Conservation (phyloP, 1,140 invertebrate genomes). For the Mizuhopecten yessoensis region DNA sequence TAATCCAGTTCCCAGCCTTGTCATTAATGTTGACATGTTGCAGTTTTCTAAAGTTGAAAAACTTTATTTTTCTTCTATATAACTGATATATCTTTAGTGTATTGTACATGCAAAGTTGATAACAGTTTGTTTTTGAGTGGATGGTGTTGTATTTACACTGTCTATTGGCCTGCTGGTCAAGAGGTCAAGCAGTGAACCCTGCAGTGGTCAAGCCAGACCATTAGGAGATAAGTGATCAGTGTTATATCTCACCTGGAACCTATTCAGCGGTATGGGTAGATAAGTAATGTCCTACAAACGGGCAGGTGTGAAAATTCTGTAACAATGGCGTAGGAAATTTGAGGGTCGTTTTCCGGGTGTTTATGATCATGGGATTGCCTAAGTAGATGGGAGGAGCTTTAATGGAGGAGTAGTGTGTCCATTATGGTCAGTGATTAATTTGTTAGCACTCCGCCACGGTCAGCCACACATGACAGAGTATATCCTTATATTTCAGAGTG, state of each 20-base stretch:
- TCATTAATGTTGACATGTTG: no score
- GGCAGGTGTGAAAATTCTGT: constrained; percentile 16
- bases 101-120: no score
- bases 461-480: background rate
- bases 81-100: no score
- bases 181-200: background rate
- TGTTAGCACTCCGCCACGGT: constrained; percentile 21
- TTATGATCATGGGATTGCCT: constrained; percentile 31
- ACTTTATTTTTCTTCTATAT: no score
- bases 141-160: no score
- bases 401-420: background rate
- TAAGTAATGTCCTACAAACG: constrained; percentile 7
- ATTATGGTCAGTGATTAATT: constrained; percentile 29
- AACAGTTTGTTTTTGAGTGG: background rate
- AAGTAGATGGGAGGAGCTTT: background rate
- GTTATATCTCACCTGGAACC: constrained; percentile 3
- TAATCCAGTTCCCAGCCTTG: no score
- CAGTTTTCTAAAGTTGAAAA: no score
- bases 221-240: background rate
- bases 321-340: constrained; percentile 25
- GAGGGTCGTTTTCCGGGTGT: constrained; percentile 9
- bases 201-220: background rate
- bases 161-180: background rate
- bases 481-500: background rate
- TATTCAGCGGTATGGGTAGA: constrained; percentile 7